phyloP scores from a whole-genome alignment of 1,140 invertebrate genomes.

The Hyles euphorbiae region DNA sequence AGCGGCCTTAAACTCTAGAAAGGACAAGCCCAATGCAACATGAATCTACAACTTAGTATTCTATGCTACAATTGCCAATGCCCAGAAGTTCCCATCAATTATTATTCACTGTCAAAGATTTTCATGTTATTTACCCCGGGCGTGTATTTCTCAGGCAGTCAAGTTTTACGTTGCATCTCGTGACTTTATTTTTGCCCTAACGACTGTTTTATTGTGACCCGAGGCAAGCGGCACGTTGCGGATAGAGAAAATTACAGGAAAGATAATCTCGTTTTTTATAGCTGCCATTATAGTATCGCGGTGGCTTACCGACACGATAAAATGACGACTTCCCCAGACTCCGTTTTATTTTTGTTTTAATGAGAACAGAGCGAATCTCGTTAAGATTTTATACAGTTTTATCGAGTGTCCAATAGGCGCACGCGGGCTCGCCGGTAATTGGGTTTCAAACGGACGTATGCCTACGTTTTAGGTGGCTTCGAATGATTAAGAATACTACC shows the following conservation, averaged over 20 bases:
- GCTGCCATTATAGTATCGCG: conserved; percentile 26
- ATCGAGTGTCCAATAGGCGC: background rate
- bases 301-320: conserved; percentile 19
- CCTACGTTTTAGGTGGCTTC: too few species aligned
- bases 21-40: background rate
- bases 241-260: conserved; percentile 30
- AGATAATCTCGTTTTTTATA: conserved; percentile 34
- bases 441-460: background rate
- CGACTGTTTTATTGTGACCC: conserved; percentile 25
- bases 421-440: background rate
- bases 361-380: background rate
- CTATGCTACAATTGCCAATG: background rate
- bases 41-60: background rate
- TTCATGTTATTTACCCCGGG: conserved; percentile 4
- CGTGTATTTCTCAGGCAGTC: background rate
- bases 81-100: background rate
- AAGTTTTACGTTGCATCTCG: conserved; percentile 2
- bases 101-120: background rate
- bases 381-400: conserved; percentile 4
- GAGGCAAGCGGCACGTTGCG: conserved; percentile 9
- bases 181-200: conserved; percentile 19
- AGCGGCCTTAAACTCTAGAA: too few species aligned
- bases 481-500: too few species aligned
- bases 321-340: conserved; percentile 13
- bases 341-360: conserved; percentile 9